phyloP scores from a whole-genome alignment of 1,140 invertebrate genomes.

The Polypedilum vanderplanki region DNA sequence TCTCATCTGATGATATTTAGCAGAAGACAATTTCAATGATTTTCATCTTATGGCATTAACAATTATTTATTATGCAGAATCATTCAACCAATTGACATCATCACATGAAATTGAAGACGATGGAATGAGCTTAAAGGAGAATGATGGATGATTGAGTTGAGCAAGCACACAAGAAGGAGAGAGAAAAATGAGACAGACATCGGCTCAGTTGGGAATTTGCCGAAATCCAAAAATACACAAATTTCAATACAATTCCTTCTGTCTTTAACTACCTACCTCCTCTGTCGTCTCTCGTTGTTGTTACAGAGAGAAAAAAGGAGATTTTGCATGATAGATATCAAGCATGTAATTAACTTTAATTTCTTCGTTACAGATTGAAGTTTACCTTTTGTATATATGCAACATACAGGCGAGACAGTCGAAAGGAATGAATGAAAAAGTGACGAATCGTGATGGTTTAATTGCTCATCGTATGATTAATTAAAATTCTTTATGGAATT shows the following conservation, averaged over 20 bases:
- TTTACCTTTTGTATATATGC: background rate
- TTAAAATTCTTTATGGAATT: constrained; percentile 24
- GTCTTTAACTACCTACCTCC: background rate
- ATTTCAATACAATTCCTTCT: constrained; percentile 6
- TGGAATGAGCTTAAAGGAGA: background rate
- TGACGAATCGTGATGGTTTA: constrained; percentile 27
- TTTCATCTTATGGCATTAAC: background rate
- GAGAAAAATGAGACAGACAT: too few species aligned
- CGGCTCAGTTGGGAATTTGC: background rate
- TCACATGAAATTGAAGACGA: constrained; percentile 18
- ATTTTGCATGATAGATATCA: constrained; percentile 27
- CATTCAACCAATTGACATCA: constrained; percentile 9
- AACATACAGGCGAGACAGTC: background rate
- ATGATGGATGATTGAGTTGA: background rate
- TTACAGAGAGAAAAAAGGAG: background rate
- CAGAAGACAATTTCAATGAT: background rate
- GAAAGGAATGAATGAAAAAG: background rate
- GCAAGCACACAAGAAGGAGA: too few species aligned
- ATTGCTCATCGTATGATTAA: constrained; percentile 17
- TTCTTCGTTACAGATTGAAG: constrained; percentile 8
- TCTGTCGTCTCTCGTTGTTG: background rate
- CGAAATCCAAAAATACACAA: background rate
- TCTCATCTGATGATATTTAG: background rate
- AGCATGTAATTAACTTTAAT: constrained; percentile 26
- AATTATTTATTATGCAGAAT: constrained; percentile 14